Conservation (phyloP, 2,797 vertebrate genomes). For the Brotula barbata region DNA sequence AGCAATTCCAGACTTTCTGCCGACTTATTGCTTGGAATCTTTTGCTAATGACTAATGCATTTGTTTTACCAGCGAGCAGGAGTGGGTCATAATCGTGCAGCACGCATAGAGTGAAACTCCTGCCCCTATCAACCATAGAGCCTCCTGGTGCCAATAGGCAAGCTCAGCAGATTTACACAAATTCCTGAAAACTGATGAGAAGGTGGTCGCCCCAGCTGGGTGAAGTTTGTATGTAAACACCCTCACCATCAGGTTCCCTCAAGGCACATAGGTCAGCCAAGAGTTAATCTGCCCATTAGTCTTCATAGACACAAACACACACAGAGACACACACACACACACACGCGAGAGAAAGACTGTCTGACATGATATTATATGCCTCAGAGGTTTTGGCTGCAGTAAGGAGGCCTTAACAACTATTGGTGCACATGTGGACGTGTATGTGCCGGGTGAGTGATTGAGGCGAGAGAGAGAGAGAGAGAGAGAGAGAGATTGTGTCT, state of each 20-base stretch:
- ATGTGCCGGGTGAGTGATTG: constrained; percentile 8
- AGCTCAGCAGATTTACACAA: constrained; percentile 52
- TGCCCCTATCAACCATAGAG: constrained; percentile 14
- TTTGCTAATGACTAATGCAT: neutral
- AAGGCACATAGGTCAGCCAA: constrained; percentile 70
- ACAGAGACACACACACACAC: constrained; percentile 24
- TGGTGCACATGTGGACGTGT: neutral
- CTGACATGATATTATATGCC: constrained; percentile 49
- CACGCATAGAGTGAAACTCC: constrained; percentile 3
- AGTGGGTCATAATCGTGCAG: neutral
- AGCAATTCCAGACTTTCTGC: neutral
- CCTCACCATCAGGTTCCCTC: constrained; percentile 49
- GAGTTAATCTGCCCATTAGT: constrained; percentile 73
- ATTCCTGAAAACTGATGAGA: constrained; percentile 38
- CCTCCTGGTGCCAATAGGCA: constrained; percentile 10
- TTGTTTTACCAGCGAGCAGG: no score
- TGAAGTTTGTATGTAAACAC: constrained; percentile 71
- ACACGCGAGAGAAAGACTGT: constrained; percentile 17
- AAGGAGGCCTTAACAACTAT: constrained; percentile 31
- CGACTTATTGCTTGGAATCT: neutral
- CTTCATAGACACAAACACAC: constrained; percentile 57
- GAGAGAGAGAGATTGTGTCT: constrained; percentile 26
- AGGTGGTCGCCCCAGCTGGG: constrained; percentile 46
- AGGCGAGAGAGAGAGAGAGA: constrained; percentile 10
- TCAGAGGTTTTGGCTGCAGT: constrained; percentile 38